Conservation (phyloP, 2,113 vertebrate genomes). For the Pollimyrus isidori region DNA sequence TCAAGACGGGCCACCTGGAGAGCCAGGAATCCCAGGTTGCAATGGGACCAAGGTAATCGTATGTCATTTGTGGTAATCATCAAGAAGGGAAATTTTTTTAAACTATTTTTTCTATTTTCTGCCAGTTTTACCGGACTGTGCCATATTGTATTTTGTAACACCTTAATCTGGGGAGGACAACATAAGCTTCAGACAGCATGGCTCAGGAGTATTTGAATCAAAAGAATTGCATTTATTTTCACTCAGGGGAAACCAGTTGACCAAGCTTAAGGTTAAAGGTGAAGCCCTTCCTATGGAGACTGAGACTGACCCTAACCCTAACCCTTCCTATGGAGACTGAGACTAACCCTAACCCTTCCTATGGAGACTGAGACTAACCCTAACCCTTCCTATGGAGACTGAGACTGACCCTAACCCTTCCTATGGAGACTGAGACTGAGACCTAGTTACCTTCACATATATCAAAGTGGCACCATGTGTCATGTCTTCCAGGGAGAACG, state of each 20-base stretch:
- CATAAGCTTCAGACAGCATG: background rate
- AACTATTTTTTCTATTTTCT: background rate
- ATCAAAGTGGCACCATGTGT: background rate
- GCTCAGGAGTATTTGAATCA: background rate
- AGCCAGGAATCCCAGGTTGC: slow-evolving; percentile 71
- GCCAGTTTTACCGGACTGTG: background rate
- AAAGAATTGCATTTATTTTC: background rate
- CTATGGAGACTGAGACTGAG: background rate
- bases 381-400: background rate
- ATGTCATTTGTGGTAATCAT: background rate
- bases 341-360: background rate
- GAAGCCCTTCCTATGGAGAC: background rate
- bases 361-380: background rate
- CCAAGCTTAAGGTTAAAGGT: background rate
- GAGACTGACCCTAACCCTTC: background rate
- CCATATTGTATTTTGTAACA: background rate
- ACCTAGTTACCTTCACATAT: background rate
- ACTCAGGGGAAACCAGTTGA: background rate
- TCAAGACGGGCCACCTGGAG: slow-evolving; percentile 71
- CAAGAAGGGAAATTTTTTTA: background rate
- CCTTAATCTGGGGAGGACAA: background rate
- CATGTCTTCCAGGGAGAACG: slow-evolving; percentile 20
- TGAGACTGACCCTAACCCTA: background rate
- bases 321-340: background rate
- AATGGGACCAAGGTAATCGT: slow-evolving; percentile 72